A percentile compares a stretch with the other conserved stretches of the same genome.
Conservation (phyloP, 2,888 invertebrate genomes). For the Latrodectus elegans region DNA sequence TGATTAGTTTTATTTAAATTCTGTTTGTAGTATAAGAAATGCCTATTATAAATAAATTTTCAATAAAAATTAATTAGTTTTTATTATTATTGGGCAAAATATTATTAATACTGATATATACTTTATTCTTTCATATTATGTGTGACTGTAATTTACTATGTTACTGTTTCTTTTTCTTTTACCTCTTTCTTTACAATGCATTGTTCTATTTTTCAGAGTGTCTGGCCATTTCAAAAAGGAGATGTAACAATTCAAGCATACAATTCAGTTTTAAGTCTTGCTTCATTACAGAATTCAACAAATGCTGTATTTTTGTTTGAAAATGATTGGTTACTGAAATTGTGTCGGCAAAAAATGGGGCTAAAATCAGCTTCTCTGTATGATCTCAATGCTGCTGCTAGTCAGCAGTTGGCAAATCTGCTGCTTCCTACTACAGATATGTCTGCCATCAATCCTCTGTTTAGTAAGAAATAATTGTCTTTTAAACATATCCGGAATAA, state of each 20-base stretch:
- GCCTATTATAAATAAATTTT: too few species aligned
- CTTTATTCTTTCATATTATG: too few species aligned
- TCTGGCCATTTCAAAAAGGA: constrained; percentile 76
- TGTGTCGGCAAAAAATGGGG: constrained; percentile 74
- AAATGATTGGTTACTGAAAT: constrained; percentile 75
- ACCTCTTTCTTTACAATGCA: not conserved
- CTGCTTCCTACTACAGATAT: constrained; percentile 41
- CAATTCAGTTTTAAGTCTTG: constrained; percentile 75
- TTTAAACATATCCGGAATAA: too few species aligned
- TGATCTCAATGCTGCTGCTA: constrained; percentile 58
- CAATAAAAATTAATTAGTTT: too few species aligned
- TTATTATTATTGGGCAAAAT: too few species aligned
- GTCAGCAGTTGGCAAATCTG: constrained; percentile 54
- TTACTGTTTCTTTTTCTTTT: not conserved
- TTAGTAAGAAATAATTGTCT: constrained; percentile 41
- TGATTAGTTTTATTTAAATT: too few species aligned
- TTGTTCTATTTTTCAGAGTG: constrained; percentile 72
- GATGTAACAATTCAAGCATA: constrained; percentile 77
- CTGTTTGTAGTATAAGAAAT: too few species aligned
- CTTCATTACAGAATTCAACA: constrained; percentile 74
- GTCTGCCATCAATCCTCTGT: constrained; percentile 14
- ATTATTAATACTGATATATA: too few species aligned
- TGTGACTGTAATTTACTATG: too few species aligned
- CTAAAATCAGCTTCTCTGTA: constrained; percentile 74
- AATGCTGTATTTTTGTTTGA: constrained; percentile 75